These are phyloP conservation scores for Orestias chungarensis DNA, from an alignment of 2,797 vertebrate genomes.

Conservation along the genomic window DNA sequence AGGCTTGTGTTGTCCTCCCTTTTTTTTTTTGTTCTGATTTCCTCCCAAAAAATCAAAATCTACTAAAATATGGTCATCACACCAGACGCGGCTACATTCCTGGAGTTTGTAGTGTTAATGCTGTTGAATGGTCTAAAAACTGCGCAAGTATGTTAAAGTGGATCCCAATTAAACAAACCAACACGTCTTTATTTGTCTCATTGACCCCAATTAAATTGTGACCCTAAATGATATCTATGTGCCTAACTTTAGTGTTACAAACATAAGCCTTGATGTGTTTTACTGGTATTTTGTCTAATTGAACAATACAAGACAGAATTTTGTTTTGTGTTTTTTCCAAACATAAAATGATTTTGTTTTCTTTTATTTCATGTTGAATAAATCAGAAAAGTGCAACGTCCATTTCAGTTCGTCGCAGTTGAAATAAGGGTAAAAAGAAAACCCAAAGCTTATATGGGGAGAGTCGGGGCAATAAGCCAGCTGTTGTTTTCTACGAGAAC, in stretches of 20 bases:
- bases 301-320: not conserved
- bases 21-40: too few species aligned
- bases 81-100: not conserved
- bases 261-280: not conserved
- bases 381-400: not conserved
- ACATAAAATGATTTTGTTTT: too few species aligned
- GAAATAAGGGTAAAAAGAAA: not conserved
- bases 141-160: too few species aligned
- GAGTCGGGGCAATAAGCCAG: not conserved
- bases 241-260: not conserved
- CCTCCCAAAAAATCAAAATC: not conserved
- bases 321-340: too few species aligned
- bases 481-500: not conserved
- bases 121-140: not conserved
- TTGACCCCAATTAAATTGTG: not conserved
- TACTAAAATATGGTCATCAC: not conserved
- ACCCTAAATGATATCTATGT: not conserved
- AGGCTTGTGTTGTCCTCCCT: constrained; percentile 56
- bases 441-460: not conserved
- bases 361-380: too few species aligned
- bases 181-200: not conserved
- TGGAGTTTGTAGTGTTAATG: not conserved
- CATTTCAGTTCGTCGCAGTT: not conserved
- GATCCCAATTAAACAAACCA: not conserved
- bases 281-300: not conserved